These are phyloP conservation scores for Alloplasta piceator DNA, from an alignment of 2,888 invertebrate genomes.

Conservation along the genomic window DNA sequence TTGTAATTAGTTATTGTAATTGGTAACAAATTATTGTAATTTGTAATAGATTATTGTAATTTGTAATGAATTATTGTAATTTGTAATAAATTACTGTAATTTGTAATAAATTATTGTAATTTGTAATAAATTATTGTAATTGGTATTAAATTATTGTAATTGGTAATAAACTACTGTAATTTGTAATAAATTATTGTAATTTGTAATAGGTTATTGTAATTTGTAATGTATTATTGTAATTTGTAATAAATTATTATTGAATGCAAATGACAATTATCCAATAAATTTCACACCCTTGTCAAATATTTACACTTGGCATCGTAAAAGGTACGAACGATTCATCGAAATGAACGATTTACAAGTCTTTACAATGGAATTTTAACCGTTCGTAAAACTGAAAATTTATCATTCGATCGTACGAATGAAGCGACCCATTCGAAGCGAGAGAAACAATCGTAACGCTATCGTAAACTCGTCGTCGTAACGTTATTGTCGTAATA, in stretches of 20 bases:
- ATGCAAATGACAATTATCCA: not conserved
- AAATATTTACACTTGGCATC: not conserved
- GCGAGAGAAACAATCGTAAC: slow-evolving; percentile 25
- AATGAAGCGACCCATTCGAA: slow-evolving; percentile 6
- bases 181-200: too few species aligned
- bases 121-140: too few species aligned
- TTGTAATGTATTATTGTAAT: too few species aligned
- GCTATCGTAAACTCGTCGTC: not conserved
- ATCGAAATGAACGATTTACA: not conserved
- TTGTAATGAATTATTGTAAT: too few species aligned
- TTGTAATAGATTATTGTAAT: too few species aligned
- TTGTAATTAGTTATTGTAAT: too few species aligned
- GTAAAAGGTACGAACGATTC: not conserved
- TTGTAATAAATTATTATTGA: not conserved
- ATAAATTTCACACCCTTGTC: not conserved
- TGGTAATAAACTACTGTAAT: too few species aligned
- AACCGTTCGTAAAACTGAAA: slow-evolving; percentile 2
- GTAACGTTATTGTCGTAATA: slow-evolving; percentile 28
- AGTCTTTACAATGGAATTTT: slow-evolving; percentile 8
- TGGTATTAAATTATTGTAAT: too few species aligned
- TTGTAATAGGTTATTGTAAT: too few species aligned
- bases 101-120: too few species aligned
- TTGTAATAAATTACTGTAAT: too few species aligned
- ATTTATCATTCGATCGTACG: slow-evolving; percentile 21
- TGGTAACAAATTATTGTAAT: too few species aligned